A percentile compares a stretch with the other conserved stretches of the same genome.
Evolutionary conservation across 2,797 vertebrate species (phyloP).

Genomic region (Peromyscus nudipes): DNA sequence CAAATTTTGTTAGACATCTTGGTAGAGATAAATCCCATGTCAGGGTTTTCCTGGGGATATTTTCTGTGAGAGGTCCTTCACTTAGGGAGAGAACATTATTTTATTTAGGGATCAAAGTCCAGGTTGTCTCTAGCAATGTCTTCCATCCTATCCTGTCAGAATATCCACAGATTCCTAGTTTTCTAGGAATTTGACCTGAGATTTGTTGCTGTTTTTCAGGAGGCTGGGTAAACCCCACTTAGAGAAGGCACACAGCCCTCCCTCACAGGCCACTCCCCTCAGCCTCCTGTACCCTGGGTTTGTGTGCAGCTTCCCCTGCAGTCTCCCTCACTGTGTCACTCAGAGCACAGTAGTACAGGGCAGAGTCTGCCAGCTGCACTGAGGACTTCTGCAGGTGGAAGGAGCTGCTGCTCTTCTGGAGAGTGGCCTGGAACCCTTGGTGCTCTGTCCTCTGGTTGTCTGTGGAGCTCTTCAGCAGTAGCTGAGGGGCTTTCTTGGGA

Average conservation of each 20-base stretch:
- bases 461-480: background rate
- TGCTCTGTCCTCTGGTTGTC: background rate
- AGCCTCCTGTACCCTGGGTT: background rate
- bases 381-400: slow-evolving; percentile 2
- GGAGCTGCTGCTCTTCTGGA: background rate
- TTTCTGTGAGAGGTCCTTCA: background rate
- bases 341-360: slow-evolving; percentile 1
- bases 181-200: background rate
- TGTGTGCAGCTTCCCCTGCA: background rate
- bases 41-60: background rate
- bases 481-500: background rate
- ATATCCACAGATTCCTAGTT: background rate
- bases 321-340: background rate
- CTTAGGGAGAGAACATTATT: background rate
- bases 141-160: background rate
- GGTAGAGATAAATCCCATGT: background rate
- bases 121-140: background rate
- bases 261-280: background rate
- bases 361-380: background rate
- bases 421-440: background rate
- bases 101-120: too few species aligned
- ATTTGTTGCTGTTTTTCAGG: background rate
- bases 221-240: background rate
- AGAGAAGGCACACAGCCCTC: fast-evolving
- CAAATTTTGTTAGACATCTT: background rate